Evolutionary conservation across 2,113 vertebrate species (phyloP).

Genomic region (Alces alces): DNA sequence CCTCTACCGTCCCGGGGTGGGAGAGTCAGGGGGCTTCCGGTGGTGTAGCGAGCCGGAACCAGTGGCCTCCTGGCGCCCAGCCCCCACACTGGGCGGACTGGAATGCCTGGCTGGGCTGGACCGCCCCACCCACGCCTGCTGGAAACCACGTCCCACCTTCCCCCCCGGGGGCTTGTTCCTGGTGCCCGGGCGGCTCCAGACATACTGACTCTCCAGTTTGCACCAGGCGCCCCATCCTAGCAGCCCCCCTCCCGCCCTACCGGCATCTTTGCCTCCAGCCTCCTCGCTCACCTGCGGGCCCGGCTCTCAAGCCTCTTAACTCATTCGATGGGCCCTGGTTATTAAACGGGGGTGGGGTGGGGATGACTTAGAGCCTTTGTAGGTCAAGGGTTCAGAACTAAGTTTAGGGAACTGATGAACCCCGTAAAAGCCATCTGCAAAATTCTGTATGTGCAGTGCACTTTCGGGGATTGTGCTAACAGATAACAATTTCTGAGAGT

Average conservation of each 20-base stretch:
- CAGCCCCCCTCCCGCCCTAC: background rate
- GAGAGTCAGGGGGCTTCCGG: background rate
- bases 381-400: background rate
- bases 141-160: slow-evolving; percentile 41
- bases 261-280: background rate
- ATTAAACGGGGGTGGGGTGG: background rate
- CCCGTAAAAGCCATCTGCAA: background rate
- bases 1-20: rapidly evolving
- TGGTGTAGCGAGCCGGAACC: background rate
- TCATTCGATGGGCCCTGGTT: background rate
- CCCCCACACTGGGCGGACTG: slow-evolving; percentile 65
- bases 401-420: background rate
- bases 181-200: slow-evolving; percentile 24
- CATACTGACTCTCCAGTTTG: slow-evolving; percentile 30
- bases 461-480: background rate
- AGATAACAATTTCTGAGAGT: background rate
- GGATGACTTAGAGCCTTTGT: background rate
- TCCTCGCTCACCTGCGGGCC: background rate
- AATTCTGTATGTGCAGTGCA: background rate
- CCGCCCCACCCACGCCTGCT: slow-evolving; percentile 52
- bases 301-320: background rate
- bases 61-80: slow-evolving; percentile 10
- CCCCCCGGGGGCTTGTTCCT: slow-evolving; percentile 38
- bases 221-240: background rate
- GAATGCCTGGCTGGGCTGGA: slow-evolving; percentile 49